Percentiles rank a stretch among this genome's conserved stretches.
Evolutionary conservation across 2,888 invertebrate genomes (phyloP).

Genomic region (Patella ulyssiponensis): DNA sequence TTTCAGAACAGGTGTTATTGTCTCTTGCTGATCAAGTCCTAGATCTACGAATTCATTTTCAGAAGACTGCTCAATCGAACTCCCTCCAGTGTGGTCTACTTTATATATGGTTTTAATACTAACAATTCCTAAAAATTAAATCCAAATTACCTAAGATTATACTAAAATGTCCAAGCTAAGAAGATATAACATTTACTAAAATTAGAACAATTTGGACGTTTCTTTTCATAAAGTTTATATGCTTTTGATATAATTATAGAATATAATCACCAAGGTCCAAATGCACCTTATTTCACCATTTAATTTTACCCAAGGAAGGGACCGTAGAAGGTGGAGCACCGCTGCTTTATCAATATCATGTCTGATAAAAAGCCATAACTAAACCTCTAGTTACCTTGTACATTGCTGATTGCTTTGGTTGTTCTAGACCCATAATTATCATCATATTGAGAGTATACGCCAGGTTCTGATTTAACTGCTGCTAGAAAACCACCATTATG

Average conservation of each 20-base stretch:
- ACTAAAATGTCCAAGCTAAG: too few species aligned
- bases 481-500: constrained; percentile 4
- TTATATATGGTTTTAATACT: constrained; percentile 3
- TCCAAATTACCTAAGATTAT: too few species aligned
- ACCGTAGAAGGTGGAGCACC: too few species aligned
- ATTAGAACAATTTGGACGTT: too few species aligned
- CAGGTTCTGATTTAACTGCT: not conserved
- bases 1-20: constrained; percentile 19
- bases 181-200: too few species aligned
- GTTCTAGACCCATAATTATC: not conserved
- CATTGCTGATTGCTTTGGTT: not conserved
- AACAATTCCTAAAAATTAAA: too few species aligned
- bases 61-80: not conserved
- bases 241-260: too few species aligned
- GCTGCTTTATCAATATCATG: rapidly evolving
- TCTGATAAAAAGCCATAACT: not conserved
- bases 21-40: constrained; percentile 17
- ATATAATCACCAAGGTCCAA: too few species aligned
- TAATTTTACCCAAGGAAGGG: too few species aligned
- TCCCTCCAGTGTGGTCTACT: constrained; percentile 16
- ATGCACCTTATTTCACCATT: too few species aligned
- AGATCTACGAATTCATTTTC: constrained; percentile 1
- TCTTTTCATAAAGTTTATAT: too few species aligned
- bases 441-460: not conserved
- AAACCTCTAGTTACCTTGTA: not conserved